These are phyloP conservation scores for Drosophila prosaltans DNA, from an alignment of 1,140 invertebrate species.

Conservation along the genomic window DNA sequence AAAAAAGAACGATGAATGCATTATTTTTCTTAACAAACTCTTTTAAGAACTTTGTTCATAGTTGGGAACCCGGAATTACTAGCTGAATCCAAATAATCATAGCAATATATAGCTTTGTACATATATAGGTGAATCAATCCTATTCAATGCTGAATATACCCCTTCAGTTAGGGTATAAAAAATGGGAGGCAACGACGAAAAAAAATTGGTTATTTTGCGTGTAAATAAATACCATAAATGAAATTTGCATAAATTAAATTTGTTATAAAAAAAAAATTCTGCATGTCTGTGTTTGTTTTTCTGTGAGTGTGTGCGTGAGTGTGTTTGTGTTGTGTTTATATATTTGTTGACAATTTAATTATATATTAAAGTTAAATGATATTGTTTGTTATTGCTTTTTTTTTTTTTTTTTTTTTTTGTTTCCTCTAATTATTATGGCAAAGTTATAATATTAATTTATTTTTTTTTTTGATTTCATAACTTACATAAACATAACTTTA, in stretches of 20 bases:
- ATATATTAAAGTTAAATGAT: conserved; percentile 15
- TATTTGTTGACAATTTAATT: conserved; percentile 15
- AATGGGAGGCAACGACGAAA: neutral
- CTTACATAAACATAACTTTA: no score
- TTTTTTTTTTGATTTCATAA: no score
- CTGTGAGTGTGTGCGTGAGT: neutral
- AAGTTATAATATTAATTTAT: neutral
- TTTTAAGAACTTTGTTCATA: no score
- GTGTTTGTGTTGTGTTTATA: neutral
- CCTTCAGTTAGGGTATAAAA: neutral
- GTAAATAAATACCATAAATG: conserved; percentile 16
- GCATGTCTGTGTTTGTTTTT: neutral
- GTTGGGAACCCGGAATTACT: no score
- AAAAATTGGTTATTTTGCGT: conserved; percentile 14
- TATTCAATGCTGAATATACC: neutral
- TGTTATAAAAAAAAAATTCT: conserved; percentile 9
- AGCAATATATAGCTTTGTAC: no score
- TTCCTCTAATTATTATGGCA: neutral
- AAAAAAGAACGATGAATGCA: no score
- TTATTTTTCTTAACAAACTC: no score
- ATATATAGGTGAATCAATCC: no score
- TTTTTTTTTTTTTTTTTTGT: neutral
- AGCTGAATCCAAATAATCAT: no score
- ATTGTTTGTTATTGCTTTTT: neutral
- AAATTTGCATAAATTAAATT: conserved; percentile 19